These are phyloP conservation scores for Arenaria interpres DNA, from an alignment of 2,113 vertebrate species.

Conservation along the genomic window DNA sequence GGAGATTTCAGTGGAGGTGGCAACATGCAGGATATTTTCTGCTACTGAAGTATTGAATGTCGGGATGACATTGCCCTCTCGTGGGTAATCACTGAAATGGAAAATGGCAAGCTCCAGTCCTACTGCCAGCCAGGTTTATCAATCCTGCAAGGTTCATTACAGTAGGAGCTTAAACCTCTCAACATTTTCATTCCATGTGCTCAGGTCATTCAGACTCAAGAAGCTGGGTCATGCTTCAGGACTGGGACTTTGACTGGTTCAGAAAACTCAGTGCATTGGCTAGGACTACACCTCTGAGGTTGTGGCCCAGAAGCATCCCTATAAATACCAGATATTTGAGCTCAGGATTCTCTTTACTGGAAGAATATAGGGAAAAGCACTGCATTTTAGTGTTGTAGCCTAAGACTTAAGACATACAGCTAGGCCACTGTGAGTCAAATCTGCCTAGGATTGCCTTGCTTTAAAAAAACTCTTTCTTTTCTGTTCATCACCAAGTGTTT, in stretches of 20 bases:
- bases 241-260: neutral
- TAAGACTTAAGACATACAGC: neutral
- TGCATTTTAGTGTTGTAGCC: neutral
- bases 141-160: neutral
- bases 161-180: neutral
- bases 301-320: neutral
- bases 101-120: neutral
- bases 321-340: neutral
- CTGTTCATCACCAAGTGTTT: neutral
- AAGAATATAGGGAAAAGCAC: neutral
- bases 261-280: neutral
- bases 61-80: conserved; percentile 60
- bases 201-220: neutral
- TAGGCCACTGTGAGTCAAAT: neutral
- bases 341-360: neutral
- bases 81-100: conserved; percentile 29
- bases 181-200: neutral
- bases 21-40: fast-evolving
- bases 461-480: neutral
- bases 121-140: neutral
- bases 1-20: neutral
- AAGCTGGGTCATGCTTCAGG: neutral
- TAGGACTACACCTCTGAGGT: neutral
- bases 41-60: neutral
- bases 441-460: neutral